A percentile compares a stretch with the other conserved stretches of the same genome.
phyloP scores from a whole-genome alignment of 2,888 invertebrate species.

The Leptinotarsa juncta region DNA sequence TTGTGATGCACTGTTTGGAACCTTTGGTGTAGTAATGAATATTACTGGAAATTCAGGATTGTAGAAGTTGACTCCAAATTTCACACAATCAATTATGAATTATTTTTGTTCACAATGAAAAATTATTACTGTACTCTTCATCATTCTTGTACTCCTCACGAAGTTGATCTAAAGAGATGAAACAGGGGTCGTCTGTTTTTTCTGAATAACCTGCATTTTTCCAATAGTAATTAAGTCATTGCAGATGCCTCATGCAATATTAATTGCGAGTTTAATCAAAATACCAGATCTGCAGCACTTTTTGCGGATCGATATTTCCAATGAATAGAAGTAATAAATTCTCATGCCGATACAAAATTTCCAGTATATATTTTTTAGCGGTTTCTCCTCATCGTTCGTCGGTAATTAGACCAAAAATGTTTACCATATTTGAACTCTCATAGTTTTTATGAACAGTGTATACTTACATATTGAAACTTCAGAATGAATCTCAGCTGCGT shows the following conservation, averaged over 20 bases:
- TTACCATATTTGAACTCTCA: constrained; percentile 11
- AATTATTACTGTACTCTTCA: background rate
- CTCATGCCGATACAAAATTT: constrained; percentile 24
- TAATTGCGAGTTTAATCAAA: constrained; percentile 33
- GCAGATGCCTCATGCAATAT: constrained; percentile 38
- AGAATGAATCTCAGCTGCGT: background rate
- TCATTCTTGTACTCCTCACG: background rate
- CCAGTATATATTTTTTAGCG: constrained; percentile 24
- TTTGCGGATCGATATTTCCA: constrained; percentile 15
- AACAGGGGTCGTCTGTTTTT: background rate
- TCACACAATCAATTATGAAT: background rate
- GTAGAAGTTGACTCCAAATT: background rate
- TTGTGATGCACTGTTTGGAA: no score
- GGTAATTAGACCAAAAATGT: constrained; percentile 21
- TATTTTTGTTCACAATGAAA: background rate
- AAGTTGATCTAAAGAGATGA: background rate
- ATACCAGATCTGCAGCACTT: constrained; percentile 22
- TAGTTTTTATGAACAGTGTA: constrained; percentile 18
- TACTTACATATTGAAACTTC: background rate
- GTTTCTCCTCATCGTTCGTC: constrained; percentile 6
- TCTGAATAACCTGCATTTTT: constrained; percentile 19
- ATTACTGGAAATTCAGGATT: no score
- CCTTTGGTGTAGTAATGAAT: no score
- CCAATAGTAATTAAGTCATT: constrained; percentile 39
- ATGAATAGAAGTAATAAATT: constrained; percentile 25